A percentile compares a stretch with the other conserved stretches of the same genome.
These are phyloP conservation scores for Chionodraco myersi DNA, from an alignment of 2,113 vertebrate genomes.

Conservation along the genomic window DNA sequence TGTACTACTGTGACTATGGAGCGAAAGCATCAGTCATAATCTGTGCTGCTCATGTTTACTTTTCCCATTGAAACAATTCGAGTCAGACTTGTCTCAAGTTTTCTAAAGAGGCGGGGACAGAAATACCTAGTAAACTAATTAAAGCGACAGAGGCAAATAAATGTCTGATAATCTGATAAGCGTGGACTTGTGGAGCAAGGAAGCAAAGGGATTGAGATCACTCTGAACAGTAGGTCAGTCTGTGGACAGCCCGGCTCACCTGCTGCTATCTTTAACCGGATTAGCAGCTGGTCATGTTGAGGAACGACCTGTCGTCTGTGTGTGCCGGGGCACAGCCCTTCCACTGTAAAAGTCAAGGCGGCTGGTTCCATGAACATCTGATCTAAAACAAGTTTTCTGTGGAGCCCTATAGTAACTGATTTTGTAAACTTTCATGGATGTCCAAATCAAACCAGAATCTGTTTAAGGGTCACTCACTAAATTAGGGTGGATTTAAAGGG, in stretches of 20 bases:
- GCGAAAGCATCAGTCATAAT: too few species aligned
- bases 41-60: too few species aligned
- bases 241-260: conserved; percentile 53
- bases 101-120: too few species aligned
- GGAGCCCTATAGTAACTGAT: background rate
- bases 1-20: too few species aligned
- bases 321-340: background rate
- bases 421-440: background rate
- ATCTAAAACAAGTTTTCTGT: background rate
- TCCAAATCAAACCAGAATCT: background rate
- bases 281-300: conserved; percentile 49
- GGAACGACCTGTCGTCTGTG: background rate
- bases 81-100: too few species aligned
- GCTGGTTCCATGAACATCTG: background rate
- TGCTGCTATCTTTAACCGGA: conserved; percentile 70
- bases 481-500: conserved; percentile 36
- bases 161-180: background rate
- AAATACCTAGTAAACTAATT: too few species aligned
- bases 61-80: too few species aligned
- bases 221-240: conserved; percentile 62
- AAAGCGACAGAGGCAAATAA: too few species aligned
- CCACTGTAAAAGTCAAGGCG: background rate
- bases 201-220: conserved; percentile 65
- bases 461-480: conserved; percentile 16
- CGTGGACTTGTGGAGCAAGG: background rate